Base-by-base conservation (phyloP, 2,113 vertebrate genomes). In the Lepus americanus region DNA sequence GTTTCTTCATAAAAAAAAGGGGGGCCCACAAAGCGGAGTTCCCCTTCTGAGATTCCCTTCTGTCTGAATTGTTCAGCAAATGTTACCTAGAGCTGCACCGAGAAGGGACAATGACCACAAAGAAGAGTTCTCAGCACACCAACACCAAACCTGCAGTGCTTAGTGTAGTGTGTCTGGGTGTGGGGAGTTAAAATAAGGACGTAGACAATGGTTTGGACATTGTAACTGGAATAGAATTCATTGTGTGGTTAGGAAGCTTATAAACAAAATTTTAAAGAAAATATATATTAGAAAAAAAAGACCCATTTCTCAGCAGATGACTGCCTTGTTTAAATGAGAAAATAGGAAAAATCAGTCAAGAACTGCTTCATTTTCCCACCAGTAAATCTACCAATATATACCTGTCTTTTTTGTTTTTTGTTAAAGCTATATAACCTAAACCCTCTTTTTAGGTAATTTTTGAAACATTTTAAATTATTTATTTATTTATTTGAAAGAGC, bases 231-330 rank as follows among this genome's bases (percentile, higher is more conserved):
- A 74, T 63, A 73, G 25, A 87, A 78, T 63, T 84, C 44, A 33
- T 53, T n/a, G 2, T 3, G 64, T 39, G 92, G 81, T 85, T 87
- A 78, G 63, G 80, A 23, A 87, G 39, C 59, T 86, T 39, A 44
- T 73, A 83, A 80, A 72, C 63, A 82, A 73, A 87, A 33, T n/a
- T 61, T 76, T 33, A 84, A 94, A 87, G 49, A 27, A 87, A 94
- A 76, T 70, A 76, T 7, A 67, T 36, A 33, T 53, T 36, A 10
- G 3, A 23, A 17, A 39, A 92, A 83, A 44, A 55, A 61, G 22
- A 61, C 29, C 7, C n/a, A 20, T 33, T n/a, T 61, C 31, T 61
- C n/a, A 59, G 53, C 78, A 61, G 78, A 80, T 80, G 36, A 82
- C 36, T 64, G 27, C 39, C 9, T 13, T 66, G 39, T 67, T 67